Base-by-base conservation (phyloP, 2,888 invertebrate species). In the Drosophila anomelani region DNA sequence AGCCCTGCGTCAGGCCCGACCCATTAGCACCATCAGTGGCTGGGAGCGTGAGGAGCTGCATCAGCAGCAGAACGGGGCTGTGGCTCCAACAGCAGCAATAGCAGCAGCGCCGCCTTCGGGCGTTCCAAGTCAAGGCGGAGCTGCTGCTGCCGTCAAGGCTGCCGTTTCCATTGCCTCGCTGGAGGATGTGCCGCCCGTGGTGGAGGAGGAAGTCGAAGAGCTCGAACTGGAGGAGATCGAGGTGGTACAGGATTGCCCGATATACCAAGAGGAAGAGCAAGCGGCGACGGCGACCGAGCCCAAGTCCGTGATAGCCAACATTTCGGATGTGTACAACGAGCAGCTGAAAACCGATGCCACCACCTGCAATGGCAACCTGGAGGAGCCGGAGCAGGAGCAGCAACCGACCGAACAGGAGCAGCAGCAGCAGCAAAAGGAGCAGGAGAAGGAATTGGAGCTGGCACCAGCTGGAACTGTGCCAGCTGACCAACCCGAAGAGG, bases 1-100 rank as follows among this genome's bases (percentile, higher is more conserved):
- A 0, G 96, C 97, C n/a, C 94, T 98, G 79, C 94, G 98, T 20
- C 97, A 97, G 91, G 97, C 98, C 85, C 95, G 97, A 49, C 98
- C 98, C 20, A 98, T 98, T 80, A 98, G 98, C 91, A 99, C 98
- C 53, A 98, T 98, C 88, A 98, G 98, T 0, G 98, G 98, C 62
- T 97, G 97, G 97, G 97, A 97, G 91, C 95, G 96, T 41, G 95
- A 95, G 85, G 93, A 86, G 91, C 92, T 90, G 89, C 89, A 89
- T 0, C 88, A 87, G 56, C 78, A 80, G 23, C 87, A 90, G 23
- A 88, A 88, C 5, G 88, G 66, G 1, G 44, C 55, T 4, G 61
- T 51, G 20, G 34, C 75, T 2, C 17, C 58, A 0, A 12, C 17
- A 6, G 9, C 15, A 29, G 38, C 72, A 57, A 41, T 91, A 91